These are phyloP conservation scores for Sarcoramphus papa DNA, from an alignment of 2,797 vertebrate genomes.

Conservation along the genomic window DNA sequence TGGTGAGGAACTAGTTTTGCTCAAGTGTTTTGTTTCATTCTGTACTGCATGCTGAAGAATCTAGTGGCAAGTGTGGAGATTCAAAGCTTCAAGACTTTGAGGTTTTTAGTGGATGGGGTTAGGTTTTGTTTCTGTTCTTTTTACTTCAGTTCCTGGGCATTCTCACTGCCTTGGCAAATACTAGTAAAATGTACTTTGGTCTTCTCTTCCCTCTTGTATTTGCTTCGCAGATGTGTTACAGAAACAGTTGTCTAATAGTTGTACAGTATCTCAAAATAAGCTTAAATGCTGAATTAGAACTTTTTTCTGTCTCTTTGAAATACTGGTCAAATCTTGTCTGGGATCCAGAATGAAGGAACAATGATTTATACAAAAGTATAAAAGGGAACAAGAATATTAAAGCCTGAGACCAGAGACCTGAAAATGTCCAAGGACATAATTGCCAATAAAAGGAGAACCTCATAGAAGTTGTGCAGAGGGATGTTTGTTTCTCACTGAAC, in stretches of 20 bases:
- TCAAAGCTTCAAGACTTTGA: not conserved
- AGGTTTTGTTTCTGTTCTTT: not conserved
- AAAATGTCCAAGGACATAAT: not conserved
- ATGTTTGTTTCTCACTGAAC: slow-evolving; percentile 11
- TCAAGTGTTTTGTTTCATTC: not conserved
- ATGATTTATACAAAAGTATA: not conserved
- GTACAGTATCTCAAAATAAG: not conserved
- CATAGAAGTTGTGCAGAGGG: not conserved
- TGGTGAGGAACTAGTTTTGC: not conserved
- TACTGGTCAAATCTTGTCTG: not conserved
- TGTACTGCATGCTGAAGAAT: not conserved
- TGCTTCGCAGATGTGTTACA: not conserved
- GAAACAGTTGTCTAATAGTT: not conserved
- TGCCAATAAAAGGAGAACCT: slow-evolving; percentile 16
- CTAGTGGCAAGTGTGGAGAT: not conserved
- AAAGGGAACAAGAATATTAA: not conserved
- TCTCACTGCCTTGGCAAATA: not conserved
- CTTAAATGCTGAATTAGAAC: not conserved
- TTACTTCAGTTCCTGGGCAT: not conserved
- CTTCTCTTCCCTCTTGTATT: not conserved
- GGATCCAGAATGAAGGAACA: not conserved
- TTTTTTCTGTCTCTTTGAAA: not conserved
- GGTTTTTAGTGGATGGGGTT: not conserved
- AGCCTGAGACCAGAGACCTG: not conserved
- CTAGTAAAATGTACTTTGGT: not conserved